Evolutionary conservation across 1,140 invertebrate genomes (phyloP).

Genomic region (Zeugodacus cucurbitae): DNA sequence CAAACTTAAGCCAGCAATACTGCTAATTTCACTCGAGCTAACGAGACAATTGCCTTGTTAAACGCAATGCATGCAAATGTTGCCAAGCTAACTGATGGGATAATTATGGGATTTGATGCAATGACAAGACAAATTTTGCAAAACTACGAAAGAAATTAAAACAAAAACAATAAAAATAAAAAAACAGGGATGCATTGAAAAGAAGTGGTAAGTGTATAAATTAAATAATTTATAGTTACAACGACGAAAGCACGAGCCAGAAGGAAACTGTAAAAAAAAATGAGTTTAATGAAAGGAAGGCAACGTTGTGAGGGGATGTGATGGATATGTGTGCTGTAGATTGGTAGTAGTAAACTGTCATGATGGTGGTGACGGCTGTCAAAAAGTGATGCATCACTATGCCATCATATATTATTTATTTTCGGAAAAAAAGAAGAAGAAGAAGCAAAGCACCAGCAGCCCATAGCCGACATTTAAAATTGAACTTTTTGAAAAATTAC

Average conservation of each 20-base stretch:
- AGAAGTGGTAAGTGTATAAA: conserved; percentile 25
- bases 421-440: neutral
- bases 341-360: neutral
- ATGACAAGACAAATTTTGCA: conserved; percentile 37
- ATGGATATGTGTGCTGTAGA: neutral
- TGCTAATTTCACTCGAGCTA: conserved; percentile 14
- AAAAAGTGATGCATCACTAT: conserved; percentile 37
- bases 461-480: neutral
- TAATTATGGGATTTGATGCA: conserved; percentile 35
- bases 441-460: neutral
- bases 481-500: conserved; percentile 30
- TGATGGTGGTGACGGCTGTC: conserved; percentile 30
- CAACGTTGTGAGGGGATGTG: neutral
- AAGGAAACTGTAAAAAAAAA: neutral
- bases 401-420: conserved; percentile 24
- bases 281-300: neutral
- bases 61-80: neutral
- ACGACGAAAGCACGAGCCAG: neutral
- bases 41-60: neutral
- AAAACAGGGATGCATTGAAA: neutral
- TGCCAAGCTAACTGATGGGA: conserved; percentile 18
- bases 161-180: neutral
- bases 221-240: conserved; percentile 34
- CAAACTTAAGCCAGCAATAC: neutral
- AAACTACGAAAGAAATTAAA: conserved; percentile 1